Conservation (phyloP, 2,797 vertebrate species). For the Masticophis lateralis region DNA sequence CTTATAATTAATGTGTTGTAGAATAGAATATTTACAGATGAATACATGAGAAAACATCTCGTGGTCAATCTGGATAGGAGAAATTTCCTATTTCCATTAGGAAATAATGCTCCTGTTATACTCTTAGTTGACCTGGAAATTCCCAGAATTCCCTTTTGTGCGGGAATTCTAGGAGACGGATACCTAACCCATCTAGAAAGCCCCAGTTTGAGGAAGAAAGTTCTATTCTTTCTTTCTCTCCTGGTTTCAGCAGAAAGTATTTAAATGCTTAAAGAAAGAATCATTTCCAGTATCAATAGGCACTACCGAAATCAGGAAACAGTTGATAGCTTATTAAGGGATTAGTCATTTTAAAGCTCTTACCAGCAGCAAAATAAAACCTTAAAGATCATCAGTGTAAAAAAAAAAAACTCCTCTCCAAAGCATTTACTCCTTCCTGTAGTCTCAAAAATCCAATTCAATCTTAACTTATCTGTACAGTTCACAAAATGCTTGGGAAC, state of each 20-base stretch:
- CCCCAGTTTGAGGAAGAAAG: neutral
- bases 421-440: neutral
- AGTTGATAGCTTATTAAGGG: neutral
- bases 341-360: neutral
- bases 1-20: neutral
- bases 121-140: neutral
- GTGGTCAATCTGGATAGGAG: neutral
- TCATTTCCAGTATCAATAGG: neutral
- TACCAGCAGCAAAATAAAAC: neutral
- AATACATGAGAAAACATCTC: neutral
- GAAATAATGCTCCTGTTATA: neutral
- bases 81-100: too few species aligned
- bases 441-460: neutral
- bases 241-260: neutral
- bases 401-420: neutral
- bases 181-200: neutral
- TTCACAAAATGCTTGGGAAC: conserved; percentile 5
- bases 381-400: neutral
- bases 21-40: neutral
- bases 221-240: neutral
- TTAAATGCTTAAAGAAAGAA: neutral
- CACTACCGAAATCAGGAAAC: neutral
- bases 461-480: neutral
- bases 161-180: neutral
- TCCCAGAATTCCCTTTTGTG: neutral